Base-by-base conservation (phyloP, 2,888 invertebrate species). In the Drosophila crucigera region DNA sequence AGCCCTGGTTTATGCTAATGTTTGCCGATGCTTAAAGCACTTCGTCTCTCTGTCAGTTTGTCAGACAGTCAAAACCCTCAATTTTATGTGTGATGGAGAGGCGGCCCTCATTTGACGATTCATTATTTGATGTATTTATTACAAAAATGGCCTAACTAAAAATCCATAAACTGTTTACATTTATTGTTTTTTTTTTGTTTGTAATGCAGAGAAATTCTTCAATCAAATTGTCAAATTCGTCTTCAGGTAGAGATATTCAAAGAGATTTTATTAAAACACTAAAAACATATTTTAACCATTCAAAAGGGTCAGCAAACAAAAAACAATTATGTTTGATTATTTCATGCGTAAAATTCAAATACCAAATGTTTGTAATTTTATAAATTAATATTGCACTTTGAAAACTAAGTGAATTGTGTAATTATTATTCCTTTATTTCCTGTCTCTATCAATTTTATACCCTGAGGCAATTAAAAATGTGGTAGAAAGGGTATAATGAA, bases 1-100 rank as follows among this genome's bases (percentile, higher is more conserved):
- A 84, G 84, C 90, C 83, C 85, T 82, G 90, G 88, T 75, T 84
- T 84, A 90, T 85, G 86, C 83, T 90, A 88, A 85, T 90, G 89
- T 73, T 79, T 80, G 75, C 80, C 71, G 64, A 67, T 80, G 69
- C 74, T 67, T 78, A 69, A 79, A 81, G 72, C 68, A 78, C 65
- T 52, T 64, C 53, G 66, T 52, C 49, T 64, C 64, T 54, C 47
- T 19, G 3, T 60, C 52, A 56, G 49, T 43, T 30, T 33, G 55
- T 41, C 61, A 56, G 28, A 9, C 55, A 31, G 7, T 50, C 58
- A 61, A 30, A 39, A 33, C 28, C 55, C 25, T 11, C 9, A 22
- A 22, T 33, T 43, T 19, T 4, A n/a, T 30, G 31, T 4, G 28
- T 5, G 30, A n/a, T 10, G 50, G 6, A 43, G 43, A 43, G 22